phyloP scores from a whole-genome alignment of 2,797 vertebrate genomes.

The Cynopterus sphinx region DNA sequence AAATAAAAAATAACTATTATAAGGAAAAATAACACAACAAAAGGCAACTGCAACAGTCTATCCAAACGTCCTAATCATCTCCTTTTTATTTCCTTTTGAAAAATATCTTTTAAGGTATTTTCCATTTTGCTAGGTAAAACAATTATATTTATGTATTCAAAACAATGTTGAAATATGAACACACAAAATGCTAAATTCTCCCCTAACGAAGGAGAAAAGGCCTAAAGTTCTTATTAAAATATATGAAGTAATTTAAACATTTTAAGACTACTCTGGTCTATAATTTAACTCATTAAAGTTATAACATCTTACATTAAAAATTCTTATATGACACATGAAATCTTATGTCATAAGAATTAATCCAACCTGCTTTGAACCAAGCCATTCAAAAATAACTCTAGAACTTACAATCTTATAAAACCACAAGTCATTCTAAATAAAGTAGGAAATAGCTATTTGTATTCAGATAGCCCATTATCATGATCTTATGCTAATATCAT shows the following conservation, averaged over 20 bases:
- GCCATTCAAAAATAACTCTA: slow-evolving; percentile 16
- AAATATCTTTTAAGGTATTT: slow-evolving; percentile 12
- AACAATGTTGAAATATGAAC: slow-evolving; percentile 34
- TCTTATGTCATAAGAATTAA: not conserved
- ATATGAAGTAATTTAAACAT: slow-evolving; percentile 16
- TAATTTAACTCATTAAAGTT: slow-evolving; percentile 6
- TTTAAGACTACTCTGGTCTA: not conserved
- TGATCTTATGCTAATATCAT: slow-evolving; percentile 21
- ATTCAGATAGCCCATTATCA: slow-evolving; percentile 20
- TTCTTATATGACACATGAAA: not conserved
- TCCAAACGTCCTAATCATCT: not conserved
- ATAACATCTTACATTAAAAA: slow-evolving; percentile 18
- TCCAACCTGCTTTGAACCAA: not conserved
- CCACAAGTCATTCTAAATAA: not conserved
- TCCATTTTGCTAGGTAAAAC: slow-evolving; percentile 28
- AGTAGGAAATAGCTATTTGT: not conserved
- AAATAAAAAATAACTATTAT: not conserved
- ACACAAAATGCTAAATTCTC: not conserved
- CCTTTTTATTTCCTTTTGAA: slow-evolving; percentile 31
- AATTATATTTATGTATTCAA: slow-evolving; percentile 8
- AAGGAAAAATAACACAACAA: slow-evolving; percentile 42
- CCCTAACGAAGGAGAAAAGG: not conserved
- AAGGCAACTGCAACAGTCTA: not conserved
- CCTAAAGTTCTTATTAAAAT: slow-evolving; percentile 7
- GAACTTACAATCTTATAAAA: not conserved